Evolutionary conservation across 2,797 vertebrate genomes (phyloP).

Genomic region (Meriones psammophilus): DNA sequence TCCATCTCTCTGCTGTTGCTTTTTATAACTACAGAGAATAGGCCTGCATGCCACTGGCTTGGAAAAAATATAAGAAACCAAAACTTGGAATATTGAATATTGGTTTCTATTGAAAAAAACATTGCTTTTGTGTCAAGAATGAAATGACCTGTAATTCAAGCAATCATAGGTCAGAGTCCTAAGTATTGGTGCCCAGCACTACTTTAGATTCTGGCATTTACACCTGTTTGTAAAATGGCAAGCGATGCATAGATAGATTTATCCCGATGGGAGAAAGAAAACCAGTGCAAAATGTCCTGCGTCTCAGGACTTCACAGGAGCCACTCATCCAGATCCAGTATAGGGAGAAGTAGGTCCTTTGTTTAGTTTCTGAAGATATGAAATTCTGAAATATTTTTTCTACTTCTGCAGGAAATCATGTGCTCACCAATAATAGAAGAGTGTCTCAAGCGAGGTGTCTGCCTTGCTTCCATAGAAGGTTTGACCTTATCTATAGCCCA

Average conservation of each 20-base stretch:
- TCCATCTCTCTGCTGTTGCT: neutral
- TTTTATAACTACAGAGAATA: neutral
- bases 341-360: neutral
- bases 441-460: neutral
- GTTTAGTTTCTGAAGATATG: neutral
- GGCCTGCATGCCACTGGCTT: no score
- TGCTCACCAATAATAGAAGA: constrained; percentile 5
- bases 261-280: neutral
- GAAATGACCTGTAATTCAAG: neutral
- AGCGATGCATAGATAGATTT: neutral
- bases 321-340: neutral
- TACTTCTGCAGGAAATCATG: neutral
- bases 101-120: neutral
- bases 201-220: neutral
- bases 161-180: neutral
- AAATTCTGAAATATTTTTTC: constrained; percentile 9
- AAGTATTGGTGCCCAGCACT: neutral
- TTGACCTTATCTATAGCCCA: neutral
- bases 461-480: neutral
- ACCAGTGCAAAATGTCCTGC: neutral
- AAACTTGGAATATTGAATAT: neutral
- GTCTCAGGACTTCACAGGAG: neutral
- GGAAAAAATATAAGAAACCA: neutral
- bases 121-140: neutral
- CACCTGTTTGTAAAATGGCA: neutral